phyloP scores from a whole-genome alignment of 2,888 invertebrate species.

The Ectemnius lituratus region DNA sequence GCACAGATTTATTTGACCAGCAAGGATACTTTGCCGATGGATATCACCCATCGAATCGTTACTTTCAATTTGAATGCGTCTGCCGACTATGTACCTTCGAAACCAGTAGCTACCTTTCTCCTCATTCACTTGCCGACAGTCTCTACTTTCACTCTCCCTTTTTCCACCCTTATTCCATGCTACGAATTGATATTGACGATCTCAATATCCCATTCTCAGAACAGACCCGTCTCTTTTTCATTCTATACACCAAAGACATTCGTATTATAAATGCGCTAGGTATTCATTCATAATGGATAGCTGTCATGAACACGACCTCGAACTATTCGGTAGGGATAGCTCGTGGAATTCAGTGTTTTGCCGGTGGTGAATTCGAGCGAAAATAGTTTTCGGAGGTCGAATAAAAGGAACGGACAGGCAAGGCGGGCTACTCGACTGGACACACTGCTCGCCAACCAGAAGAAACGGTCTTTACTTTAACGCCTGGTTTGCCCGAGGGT shows the following conservation, averaged over 20 bases:
- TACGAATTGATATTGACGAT: constrained; percentile 44
- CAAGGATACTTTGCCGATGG: constrained; percentile 44
- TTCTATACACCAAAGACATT: no score
- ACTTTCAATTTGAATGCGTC: constrained; percentile 54
- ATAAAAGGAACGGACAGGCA: neutral
- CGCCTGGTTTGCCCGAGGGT: neutral
- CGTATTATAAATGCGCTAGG: no score
- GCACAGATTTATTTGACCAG: constrained; percentile 57
- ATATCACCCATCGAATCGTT: constrained; percentile 60
- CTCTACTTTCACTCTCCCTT: constrained; percentile 29
- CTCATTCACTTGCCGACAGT: no score
- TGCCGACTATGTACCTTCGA: neutral
- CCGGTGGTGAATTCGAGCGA: neutral
- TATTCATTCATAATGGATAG: no score
- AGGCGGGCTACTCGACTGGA: neutral
- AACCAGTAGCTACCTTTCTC: neutral
- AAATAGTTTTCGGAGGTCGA: neutral
- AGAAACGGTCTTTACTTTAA: no score
- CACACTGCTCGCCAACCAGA: no score
- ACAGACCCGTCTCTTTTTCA: no score
- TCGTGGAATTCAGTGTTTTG: no score
- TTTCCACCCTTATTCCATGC: constrained; percentile 12
- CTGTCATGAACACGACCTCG: no score
- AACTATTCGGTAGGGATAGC: no score
- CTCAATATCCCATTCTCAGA: constrained; percentile 32